Evolutionary conservation across 2,797 vertebrate genomes (phyloP).

Genomic region (Periophthalmus magnuspinnatus): DNA sequence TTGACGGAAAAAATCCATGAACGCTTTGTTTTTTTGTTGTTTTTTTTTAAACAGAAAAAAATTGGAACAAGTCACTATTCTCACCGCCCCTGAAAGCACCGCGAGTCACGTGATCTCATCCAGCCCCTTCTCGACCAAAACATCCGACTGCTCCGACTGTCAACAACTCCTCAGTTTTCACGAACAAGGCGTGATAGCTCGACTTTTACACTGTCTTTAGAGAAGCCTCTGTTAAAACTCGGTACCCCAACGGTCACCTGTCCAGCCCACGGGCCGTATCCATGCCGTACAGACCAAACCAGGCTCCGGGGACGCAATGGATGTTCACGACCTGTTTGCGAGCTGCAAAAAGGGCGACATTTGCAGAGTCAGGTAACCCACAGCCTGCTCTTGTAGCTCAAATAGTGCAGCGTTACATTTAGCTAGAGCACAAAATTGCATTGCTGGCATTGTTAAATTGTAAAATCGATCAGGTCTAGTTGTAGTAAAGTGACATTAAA

Average conservation of each 20-base stretch:
- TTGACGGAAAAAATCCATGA: no score
- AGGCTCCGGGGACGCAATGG: conserved; percentile 81
- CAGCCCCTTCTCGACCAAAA: conserved; percentile 28
- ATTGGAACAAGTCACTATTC: no score
- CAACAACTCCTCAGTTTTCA: conserved; percentile 38
- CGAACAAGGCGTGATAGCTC: background rate
- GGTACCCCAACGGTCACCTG: conserved; percentile 39
- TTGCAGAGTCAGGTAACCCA: conserved; percentile 88
- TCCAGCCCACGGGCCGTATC: conserved; percentile 74
- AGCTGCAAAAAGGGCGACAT: conserved; percentile 95
- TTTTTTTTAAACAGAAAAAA: no score
- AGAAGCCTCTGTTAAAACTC: background rate
- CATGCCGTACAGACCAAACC: conserved; percentile 77
- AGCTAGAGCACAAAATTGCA: no score
- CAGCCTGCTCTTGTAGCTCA: background rate
- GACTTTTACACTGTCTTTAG: background rate
- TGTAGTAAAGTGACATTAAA: no score
- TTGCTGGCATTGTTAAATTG: background rate
- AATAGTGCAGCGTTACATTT: background rate
- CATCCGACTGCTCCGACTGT: conserved; percentile 27
- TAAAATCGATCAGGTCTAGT: background rate
- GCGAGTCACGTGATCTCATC: conserved; percentile 50
- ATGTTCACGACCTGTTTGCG: conserved; percentile 89
- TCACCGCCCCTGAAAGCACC: background rate
- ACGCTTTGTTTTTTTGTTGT: no score